Percentiles rank a stretch among this genome's conserved stretches.
Evolutionary conservation across 2,797 vertebrate species (phyloP).

Genomic region (Chanos chanos): DNA sequence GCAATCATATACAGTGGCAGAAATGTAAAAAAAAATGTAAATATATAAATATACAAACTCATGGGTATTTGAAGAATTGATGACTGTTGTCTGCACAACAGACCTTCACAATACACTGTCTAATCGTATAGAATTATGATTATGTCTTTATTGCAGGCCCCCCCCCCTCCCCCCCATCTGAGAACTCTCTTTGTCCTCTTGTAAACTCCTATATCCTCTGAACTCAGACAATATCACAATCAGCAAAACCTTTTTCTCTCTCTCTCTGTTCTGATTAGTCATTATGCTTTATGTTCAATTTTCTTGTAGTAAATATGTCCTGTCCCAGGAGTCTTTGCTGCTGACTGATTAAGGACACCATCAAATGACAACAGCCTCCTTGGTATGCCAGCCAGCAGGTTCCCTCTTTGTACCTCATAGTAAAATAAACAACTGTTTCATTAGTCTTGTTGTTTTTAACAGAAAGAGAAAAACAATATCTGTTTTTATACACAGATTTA

Average conservation of each 20-base stretch:
- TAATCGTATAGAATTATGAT: too few species aligned
- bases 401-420: constrained; percentile 55
- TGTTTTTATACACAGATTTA: constrained; percentile 41
- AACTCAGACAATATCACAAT: constrained; percentile 39
- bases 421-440: constrained; percentile 69
- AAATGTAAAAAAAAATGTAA: too few species aligned
- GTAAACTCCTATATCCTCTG: constrained; percentile 41
- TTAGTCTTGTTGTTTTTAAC: constrained; percentile 54
- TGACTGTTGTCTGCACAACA: too few species aligned
- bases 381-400: constrained; percentile 59
- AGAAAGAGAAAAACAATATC: constrained; percentile 45
- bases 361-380: constrained; percentile 26
- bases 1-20: too few species aligned
- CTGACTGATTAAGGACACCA: constrained; percentile 66
- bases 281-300: constrained; percentile 50
- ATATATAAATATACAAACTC: too few species aligned
- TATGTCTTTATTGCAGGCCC: too few species aligned
- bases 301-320: constrained; percentile 48
- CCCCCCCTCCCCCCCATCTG: too few species aligned
- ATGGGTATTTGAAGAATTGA: too few species aligned
- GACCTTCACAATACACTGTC: too few species aligned
- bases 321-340: constrained; percentile 41
- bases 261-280: constrained; percentile 39
- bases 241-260: constrained; percentile 35
- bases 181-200: constrained; percentile 52